Evolutionary conservation across 2,113 vertebrate genomes (phyloP), one percentile per base, ranked within the genome.

Genomic region (Eclectus roratus): DNA sequence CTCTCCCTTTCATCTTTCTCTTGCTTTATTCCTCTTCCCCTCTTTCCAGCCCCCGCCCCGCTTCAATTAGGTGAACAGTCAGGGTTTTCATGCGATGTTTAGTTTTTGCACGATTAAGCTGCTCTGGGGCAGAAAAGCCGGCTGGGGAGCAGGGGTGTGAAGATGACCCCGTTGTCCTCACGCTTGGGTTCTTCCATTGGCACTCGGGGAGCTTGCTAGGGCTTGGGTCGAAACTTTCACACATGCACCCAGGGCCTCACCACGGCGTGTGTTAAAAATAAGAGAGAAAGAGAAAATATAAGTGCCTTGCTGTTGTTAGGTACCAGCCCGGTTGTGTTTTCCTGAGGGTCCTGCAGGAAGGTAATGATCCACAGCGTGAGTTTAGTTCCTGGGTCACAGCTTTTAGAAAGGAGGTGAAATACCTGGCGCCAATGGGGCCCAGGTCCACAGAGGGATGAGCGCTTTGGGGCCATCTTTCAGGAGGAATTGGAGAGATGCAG

Each of bases 31-130:
- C 58, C 56, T 81, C 79, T 73, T 71, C 19, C 17, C 35, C 33
- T 24, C 56, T 80, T 27, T n/a, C 37, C 49, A 28, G 25, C 64
- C 17, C 19, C 11, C 28, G 17, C 27, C 37, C 3, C 39, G 3
- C 53, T 50, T 68, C 77, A 77, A 80, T 86, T 70, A 78, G 58
- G 85, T 66, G 88, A 94, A 46, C 88, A 85, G 72, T 84, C 93
- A 69, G 86, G 74, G 68, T 86, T 94, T 96, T 93, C 76, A 46
- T 58, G 73, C 12, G 1, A 49, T 66, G 85, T 92, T 95, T 92
- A 80, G 76, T 80, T 94, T 95, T 95, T 95, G 80, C 93, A 91
- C 93, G 35, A 66, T 90, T 91, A 52, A 89, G 64, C 80, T 93
- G 73, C 52, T 96, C 50, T 56, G 69, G 50, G 56, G 85, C 91